A percentile compares a stretch with the other conserved stretches of the same genome.
phyloP scores from a whole-genome alignment of 2,888 invertebrate species.

The Teleiodes luculella region DNA sequence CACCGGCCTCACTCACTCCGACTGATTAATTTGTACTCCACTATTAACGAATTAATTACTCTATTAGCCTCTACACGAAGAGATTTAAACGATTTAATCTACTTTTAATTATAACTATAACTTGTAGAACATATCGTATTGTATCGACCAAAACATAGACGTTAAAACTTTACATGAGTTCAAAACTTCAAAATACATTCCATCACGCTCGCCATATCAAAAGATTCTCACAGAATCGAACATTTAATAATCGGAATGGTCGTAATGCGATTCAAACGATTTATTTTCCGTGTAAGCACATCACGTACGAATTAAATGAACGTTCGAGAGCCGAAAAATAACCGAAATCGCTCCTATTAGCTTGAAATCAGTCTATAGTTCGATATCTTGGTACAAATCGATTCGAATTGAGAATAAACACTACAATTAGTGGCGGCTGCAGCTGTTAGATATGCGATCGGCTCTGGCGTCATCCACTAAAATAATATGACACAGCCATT shows the following conservation, averaged over 20 bases:
- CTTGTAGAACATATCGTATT: no score
- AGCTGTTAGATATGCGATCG: conserved; percentile 71
- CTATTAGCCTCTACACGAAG: conserved; percentile 48
- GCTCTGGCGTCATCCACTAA: conserved; percentile 70
- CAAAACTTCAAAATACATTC: conserved; percentile 40
- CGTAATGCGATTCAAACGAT: conserved; percentile 72
- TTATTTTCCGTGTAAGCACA: conserved; percentile 70
- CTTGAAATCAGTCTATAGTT: conserved; percentile 56
- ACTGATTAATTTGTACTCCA: conserved; percentile 56
- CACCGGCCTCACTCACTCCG: not conserved
- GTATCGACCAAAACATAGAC: no score
- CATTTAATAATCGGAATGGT: conserved; percentile 74
- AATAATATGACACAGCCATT: conserved; percentile 78
- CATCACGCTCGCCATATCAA: conserved; percentile 57
- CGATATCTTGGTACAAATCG: conserved; percentile 57
- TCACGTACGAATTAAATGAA: conserved; percentile 74
- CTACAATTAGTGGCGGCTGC: conserved; percentile 70
- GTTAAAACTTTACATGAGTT: not conserved
- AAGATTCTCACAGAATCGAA: conserved; percentile 70
- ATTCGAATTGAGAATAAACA: conserved; percentile 71
- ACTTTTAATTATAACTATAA: conserved; percentile 3
- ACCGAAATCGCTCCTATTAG: conserved; percentile 70
- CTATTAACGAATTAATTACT: conserved; percentile 55
- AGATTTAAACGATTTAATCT: conserved; percentile 17
- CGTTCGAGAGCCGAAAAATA: conserved; percentile 68